Percentiles rank a stretch among this genome's conserved stretches.
Conservation (phyloP, 2,888 invertebrate species). For the Caenorhabditis afra region DNA sequence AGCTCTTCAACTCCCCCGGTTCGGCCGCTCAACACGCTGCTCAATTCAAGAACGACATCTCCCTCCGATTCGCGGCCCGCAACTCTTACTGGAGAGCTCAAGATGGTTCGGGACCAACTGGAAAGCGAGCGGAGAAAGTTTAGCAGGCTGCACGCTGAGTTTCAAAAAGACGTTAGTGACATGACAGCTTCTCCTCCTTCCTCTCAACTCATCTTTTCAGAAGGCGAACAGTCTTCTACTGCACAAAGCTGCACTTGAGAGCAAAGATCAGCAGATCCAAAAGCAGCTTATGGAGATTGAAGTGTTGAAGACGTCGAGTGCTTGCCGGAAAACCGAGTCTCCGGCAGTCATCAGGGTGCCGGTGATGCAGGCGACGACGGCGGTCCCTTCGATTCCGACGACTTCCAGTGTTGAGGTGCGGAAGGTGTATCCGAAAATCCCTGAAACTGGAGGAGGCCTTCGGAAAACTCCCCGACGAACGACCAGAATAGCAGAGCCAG, state of each 20-base stretch:
- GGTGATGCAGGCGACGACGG: neutral
- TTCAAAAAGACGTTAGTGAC: slow-evolving; percentile 40
- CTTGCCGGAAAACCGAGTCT: slow-evolving; percentile 7
- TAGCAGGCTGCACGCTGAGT: slow-evolving; percentile 23
- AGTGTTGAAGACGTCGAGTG: slow-evolving; percentile 21
- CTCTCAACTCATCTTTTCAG: slow-evolving; percentile 7
- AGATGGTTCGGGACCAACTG: slow-evolving; percentile 52
- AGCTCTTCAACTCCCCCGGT: slow-evolving; percentile 5
- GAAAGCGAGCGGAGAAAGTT: slow-evolving; percentile 49
- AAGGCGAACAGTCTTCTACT: slow-evolving; percentile 13
- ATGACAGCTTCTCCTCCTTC: neutral
- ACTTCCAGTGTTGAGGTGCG: slow-evolving; percentile 2
- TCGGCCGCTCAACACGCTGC: neutral
- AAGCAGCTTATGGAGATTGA: slow-evolving; percentile 36
- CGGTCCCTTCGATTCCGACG: neutral
- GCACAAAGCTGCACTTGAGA: slow-evolving; percentile 9
- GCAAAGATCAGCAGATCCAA: neutral
- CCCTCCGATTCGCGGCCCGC: slow-evolving; percentile 17
- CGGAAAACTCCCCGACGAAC: slow-evolving; percentile 27
- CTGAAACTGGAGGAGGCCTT: neutral
- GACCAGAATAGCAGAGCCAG: neutral
- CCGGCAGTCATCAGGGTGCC: neutral
- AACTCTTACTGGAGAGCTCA: slow-evolving; percentile 50
- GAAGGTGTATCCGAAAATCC: slow-evolving; percentile 37
- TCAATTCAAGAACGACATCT: neutral